Evolutionary conservation across 2,888 invertebrate genomes (phyloP).

Genomic region (Drosophila cracens): DNA sequence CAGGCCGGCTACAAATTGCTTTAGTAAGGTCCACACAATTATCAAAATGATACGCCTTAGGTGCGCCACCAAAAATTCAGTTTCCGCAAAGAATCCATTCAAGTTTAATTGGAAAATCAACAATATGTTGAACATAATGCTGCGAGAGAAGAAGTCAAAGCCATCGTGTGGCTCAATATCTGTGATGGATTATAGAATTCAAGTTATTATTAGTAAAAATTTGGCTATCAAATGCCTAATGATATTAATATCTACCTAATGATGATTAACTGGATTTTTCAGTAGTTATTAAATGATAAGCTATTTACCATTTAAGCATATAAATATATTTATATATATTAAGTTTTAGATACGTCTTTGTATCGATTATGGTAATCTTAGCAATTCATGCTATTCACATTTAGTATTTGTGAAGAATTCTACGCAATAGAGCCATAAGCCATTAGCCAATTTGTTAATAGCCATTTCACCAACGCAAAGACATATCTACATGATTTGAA

Average conservation of each 20-base stretch:
- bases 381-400: neutral
- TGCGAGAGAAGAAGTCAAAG: neutral
- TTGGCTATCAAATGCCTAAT: conserved; percentile 9
- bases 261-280: neutral
- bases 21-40: conserved; percentile 45
- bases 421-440: neutral
- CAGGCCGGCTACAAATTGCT: conserved; percentile 47
- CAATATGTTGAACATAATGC: neutral
- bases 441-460: conserved; percentile 4
- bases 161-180: neutral
- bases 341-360: neutral
- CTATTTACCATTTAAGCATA: neutral
- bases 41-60: conserved; percentile 56
- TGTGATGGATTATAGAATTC: neutral
- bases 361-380: neutral
- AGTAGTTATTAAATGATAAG: neutral
- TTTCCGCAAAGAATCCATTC: conserved; percentile 47
- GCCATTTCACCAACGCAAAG: conserved; percentile 8
- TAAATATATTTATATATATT: neutral
- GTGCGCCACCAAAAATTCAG: conserved; percentile 22
- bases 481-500: conserved; percentile 16
- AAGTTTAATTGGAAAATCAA: conserved; percentile 34
- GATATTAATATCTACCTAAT: neutral
- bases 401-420: neutral
- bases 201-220: neutral